Conservation (phyloP, 2,113 vertebrate species). For the Isurus oxyrinchus region DNA sequence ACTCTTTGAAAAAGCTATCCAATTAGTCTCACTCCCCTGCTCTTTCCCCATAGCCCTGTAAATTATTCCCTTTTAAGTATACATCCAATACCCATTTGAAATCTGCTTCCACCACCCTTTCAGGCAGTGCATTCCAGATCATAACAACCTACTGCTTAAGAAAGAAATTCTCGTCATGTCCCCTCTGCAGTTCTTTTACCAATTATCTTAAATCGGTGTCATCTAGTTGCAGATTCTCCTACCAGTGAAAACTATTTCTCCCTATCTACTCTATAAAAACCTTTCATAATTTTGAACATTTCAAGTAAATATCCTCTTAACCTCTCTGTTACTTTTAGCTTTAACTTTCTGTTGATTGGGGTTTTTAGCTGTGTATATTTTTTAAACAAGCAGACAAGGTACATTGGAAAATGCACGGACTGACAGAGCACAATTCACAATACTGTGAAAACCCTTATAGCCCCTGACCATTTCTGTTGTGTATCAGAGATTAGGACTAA, state of each 20-base stretch:
- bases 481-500: not conserved
- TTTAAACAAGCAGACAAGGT: not conserved
- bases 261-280: not conserved
- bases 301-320: not conserved
- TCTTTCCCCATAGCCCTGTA: not conserved
- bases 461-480: not conserved
- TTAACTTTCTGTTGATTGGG: not conserved
- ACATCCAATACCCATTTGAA: not conserved
- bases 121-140: slow-evolving; percentile 6
- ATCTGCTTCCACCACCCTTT: not conserved
- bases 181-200: not conserved
- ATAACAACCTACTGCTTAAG: not conserved
- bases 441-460: not conserved
- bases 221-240: not conserved
- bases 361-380: not conserved
- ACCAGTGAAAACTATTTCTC: not conserved
- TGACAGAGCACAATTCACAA: not conserved
- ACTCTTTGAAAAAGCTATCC: not conserved
- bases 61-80: slow-evolving; percentile 18
- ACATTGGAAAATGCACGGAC: not conserved
- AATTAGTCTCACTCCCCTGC: slow-evolving; percentile 6
- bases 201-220: not conserved
- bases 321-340: not conserved
- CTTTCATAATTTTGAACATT: not conserved
- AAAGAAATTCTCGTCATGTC: not conserved